These are phyloP conservation scores for Synergus itoensis DNA, from an alignment of 2,888 invertebrate genomes.

Conservation along the genomic window DNA sequence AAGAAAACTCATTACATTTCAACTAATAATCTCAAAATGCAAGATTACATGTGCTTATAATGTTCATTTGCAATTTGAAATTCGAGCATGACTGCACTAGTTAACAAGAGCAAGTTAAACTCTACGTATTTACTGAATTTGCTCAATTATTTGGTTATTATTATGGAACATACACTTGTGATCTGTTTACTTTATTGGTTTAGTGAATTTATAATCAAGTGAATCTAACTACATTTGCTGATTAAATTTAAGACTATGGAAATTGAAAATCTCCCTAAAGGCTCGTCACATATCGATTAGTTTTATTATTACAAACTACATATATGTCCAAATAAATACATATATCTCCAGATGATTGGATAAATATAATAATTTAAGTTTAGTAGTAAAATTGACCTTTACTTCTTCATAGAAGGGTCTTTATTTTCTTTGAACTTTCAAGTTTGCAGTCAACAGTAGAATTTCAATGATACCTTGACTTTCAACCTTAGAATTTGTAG, in stretches of 20 bases:
- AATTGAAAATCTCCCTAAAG: neutral
- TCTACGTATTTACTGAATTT: neutral
- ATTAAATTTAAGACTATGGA: constrained; percentile 20
- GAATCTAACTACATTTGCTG: constrained; percentile 10
- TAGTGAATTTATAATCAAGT: constrained; percentile 23
- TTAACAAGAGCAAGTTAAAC: constrained; percentile 13
- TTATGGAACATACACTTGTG: neutral
- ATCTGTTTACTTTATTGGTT: constrained; percentile 7
- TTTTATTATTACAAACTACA: neutral
- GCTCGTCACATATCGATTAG: constrained; percentile 15
- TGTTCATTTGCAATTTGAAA: too few relatives aligned
- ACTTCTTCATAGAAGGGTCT: neutral
- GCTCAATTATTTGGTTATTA: constrained; percentile 21
- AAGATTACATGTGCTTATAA: too few relatives aligned
- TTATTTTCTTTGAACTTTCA: neutral
- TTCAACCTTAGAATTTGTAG: neutral
- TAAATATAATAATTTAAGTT: neutral
- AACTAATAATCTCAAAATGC: too few relatives aligned
- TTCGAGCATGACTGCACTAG: neutral
- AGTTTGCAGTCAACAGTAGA: constrained; percentile 22
- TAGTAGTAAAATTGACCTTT: neutral
- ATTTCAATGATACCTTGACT: constrained; percentile 21
- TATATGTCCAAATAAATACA: too few relatives aligned
- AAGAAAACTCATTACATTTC: too few relatives aligned
- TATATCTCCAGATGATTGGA: neutral